These are phyloP conservation scores for Plagiodera versicolora DNA, from an alignment of 2,888 invertebrate species.

Conservation along the genomic window DNA sequence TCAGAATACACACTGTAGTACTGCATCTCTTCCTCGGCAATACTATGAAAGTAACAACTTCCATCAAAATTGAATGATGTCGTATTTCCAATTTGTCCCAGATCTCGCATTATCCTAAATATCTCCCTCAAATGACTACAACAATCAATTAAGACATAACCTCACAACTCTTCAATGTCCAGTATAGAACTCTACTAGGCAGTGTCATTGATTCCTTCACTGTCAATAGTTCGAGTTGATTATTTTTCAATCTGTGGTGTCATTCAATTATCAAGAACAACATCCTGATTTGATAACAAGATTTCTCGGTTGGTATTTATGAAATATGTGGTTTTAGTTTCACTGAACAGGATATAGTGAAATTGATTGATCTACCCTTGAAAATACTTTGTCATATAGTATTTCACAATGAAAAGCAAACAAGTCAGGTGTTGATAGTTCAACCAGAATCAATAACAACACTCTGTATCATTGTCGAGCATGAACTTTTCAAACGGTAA, in stretches of 20 bases:
- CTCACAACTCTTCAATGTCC: no score
- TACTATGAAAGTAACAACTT: no score
- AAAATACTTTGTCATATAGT: not conserved
- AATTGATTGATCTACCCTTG: not conserved
- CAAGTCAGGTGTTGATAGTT: constrained; percentile 17
- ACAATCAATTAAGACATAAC: no score
- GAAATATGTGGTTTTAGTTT: not conserved
- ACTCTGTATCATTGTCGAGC: not conserved
- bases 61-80: no score
- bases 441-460: constrained; percentile 4
- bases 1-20: no score
- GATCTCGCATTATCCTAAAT: no score
- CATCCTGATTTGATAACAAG: not conserved
- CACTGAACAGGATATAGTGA: not conserved
- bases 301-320: not conserved
- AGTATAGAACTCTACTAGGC: no score
- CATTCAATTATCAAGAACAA: not conserved
- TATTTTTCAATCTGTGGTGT: not conserved
- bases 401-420: constrained; percentile 9
- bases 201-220: no score
- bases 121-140: no score
- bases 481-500: not conserved
- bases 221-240: not conserved
- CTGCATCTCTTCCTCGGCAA: no score
- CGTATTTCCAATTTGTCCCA: no score